Evolutionary conservation across 1,140 invertebrate genomes (phyloP), one percentile per base, ranked within the genome.

Genomic region (Drosophila funebris): DNA sequence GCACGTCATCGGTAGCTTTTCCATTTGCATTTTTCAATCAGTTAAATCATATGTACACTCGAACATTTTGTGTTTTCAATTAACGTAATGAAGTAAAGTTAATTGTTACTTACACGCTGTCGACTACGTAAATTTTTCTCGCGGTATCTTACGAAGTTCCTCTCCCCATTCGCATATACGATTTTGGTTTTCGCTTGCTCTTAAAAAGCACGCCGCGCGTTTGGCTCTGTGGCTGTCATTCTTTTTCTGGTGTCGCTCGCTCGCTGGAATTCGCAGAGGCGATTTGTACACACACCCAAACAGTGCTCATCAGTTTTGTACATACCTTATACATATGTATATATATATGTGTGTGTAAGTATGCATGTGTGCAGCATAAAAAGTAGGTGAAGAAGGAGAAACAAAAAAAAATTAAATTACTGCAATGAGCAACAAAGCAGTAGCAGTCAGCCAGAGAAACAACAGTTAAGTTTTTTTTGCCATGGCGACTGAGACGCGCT

Each of bases 141-240:
- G 48, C 50, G 24, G 43, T 79, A 52, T 24, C 24, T 66, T 57
- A 58, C 39, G 41, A 58, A 67, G 53, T 39, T 41, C 31, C 48
- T 61, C 70, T 68, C 71, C 43, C 33, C 48, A 82, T 82, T 82
- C 84, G 76, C 81, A 87, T 81, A 87, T 60, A n/a, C n/a, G 61
- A 50, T 56, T 75, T 64, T 61, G 70, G 67, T 76, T 72, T 62
- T 68, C 46, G 58, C 31, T 62, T 73, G 62, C 78, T 81, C 78
- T 73, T 68, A 63, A 56, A 48, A 48, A 71, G 36, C 62, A 67
- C 69, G 53, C 63, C 62, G 69, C 33, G 62, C 44, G 63, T 67
- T 60, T 11, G 43, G 18, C 13, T 60, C 33, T 60, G 44, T 66
- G 13, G 62, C 36, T 43, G 61, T 72, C 62, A 67, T 66, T 58